Percentiles rank a stretch among this genome's conserved stretches.
Conservation (phyloP, 2,113 vertebrate genomes). For the Lepus americanus region DNA sequence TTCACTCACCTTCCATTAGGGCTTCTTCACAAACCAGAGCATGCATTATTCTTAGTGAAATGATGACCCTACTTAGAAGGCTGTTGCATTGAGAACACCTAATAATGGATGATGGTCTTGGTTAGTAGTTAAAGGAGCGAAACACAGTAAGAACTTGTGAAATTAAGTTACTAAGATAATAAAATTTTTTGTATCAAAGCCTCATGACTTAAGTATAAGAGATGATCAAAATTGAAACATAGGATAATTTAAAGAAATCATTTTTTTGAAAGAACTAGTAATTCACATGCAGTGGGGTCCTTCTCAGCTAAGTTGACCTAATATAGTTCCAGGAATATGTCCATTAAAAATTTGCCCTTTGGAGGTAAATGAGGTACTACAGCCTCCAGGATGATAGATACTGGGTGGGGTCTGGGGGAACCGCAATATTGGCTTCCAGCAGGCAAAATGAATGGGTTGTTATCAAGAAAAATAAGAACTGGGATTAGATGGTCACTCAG, state of each 20-base stretch:
- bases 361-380: conserved; percentile 63
- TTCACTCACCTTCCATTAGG: conserved; percentile 28
- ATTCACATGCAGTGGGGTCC: conserved; percentile 81
- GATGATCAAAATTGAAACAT: conserved; percentile 79
- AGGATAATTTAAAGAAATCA: conserved; percentile 81
- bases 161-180: conserved; percentile 30
- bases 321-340: conserved; percentile 85
- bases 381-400: conserved; percentile 82
- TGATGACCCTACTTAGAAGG: neutral
- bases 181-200: neutral
- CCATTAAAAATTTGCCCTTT: conserved; percentile 86
- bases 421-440: conserved; percentile 83
- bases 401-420: conserved; percentile 66
- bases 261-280: conserved; percentile 76
- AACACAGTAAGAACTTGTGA: conserved; percentile 15
- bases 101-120: conserved; percentile 37
- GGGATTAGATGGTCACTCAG: conserved; percentile 39
- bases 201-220: conserved; percentile 72
- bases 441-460: conserved; percentile 79
- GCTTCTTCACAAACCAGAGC: conserved; percentile 17
- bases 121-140: neutral
- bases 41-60: conserved; percentile 58
- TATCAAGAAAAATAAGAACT: conserved; percentile 81
- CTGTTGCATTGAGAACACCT: conserved; percentile 1
- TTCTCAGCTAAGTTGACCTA: conserved; percentile 83